Evolutionary conservation across 2,797 vertebrate genomes (phyloP).

Genomic region (Chelon auratus): DNA sequence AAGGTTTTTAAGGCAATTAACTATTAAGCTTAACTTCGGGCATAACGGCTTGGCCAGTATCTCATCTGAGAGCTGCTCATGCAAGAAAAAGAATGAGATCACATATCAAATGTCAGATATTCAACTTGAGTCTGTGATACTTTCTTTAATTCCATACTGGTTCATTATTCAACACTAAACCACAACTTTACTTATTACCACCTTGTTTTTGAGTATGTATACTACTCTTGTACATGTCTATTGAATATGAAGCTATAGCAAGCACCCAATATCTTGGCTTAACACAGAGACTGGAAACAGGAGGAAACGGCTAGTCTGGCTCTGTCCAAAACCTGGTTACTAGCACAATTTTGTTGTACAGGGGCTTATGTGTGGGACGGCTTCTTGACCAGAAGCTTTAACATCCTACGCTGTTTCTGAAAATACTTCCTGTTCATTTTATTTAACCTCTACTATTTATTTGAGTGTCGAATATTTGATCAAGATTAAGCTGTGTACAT

Average conservation of each 20-base stretch:
- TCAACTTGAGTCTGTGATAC: not conserved
- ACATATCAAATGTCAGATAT: slow-evolving; percentile 30
- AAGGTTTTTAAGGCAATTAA: slow-evolving; percentile 72
- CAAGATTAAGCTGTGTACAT: not conserved
- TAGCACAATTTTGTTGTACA: not conserved
- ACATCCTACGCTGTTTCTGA: too few relatives aligned
- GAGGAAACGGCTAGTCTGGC: not conserved
- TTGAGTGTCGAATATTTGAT: not conserved
- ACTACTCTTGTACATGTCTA: not conserved
- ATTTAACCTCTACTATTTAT: not conserved
- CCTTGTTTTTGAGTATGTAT: not conserved
- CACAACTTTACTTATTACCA: not conserved
- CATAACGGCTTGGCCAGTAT: slow-evolving; percentile 66
- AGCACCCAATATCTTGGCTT: not conserved
- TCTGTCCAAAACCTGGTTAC: not conserved
- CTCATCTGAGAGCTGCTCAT: slow-evolving; percentile 73
- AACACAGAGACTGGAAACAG: not conserved
- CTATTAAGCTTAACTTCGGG: slow-evolving; percentile 66
- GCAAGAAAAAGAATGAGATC: slow-evolving; percentile 60
- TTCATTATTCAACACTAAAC: not conserved
- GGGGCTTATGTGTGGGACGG: not conserved
- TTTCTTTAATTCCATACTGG: not conserved
- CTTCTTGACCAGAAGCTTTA: not conserved
- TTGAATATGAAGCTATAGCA: not conserved
- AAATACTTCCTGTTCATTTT: not conserved